Evolutionary conservation across 2,797 vertebrate species (phyloP), one percentile per base, ranked within the genome.

Genomic region (Botia almorhae): DNA sequence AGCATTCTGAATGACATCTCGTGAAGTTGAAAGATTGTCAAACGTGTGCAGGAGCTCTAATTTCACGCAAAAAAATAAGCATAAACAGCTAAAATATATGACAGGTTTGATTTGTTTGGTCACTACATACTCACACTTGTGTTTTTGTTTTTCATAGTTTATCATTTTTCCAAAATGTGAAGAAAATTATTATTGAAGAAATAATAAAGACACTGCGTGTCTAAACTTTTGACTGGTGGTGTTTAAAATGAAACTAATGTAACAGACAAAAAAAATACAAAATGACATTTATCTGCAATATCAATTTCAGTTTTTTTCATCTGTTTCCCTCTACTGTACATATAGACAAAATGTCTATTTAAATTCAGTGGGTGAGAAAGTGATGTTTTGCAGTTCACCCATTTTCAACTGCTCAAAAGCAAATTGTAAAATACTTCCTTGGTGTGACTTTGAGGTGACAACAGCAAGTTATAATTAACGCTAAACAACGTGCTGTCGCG

Each of bases 371-470:
- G 1, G 14, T 58, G 51, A 77, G 21, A 43, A 2, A 51, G 4
- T 21, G 8, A 8, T 16, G 46, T 19, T 39, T 58, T 29, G 1
- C 16, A 58, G 51, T 48, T 23, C n/a, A 60, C 17, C 23, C 26
- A 11, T 19, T 39, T 50, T 48, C 23, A 50, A 36, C 13, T 17
- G 55, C 63, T 23, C 29, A 33, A 51, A 67, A 50, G 0, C 56
- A 75, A 69, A 39, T 39, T 29, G 43, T 21, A 14, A 76, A 70
- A 14, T 43, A 19, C 55, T 61, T 73, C 36, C 23, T 16, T 16
- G 12, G 26, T 13, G 58, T 13, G 69, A 36, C 68, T 71, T n/a
- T 60, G 55, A 89, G 83, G 87, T 87, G 89, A 90, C 85, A 84
- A 70, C 80, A 71, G 69, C 29, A 58, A 81, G 68, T 68, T 55